phyloP scores from a whole-genome alignment of 1,140 invertebrate genomes.

The Pygmarrhopalites habei region DNA sequence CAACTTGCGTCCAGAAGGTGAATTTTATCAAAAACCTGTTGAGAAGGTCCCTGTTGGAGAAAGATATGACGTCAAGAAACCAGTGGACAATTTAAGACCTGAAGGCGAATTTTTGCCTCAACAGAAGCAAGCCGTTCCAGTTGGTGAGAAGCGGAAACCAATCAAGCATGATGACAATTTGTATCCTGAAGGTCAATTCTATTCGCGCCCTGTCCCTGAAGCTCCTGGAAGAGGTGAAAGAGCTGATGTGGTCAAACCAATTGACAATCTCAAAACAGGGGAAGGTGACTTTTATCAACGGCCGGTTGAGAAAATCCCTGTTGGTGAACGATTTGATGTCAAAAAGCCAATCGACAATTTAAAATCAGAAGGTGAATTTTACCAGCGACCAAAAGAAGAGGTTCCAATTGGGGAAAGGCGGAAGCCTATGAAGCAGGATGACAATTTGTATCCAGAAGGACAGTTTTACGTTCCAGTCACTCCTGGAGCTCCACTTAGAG shows the following conservation, averaged over 20 bases:
- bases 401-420: constrained; percentile 45
- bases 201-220: constrained; percentile 36
- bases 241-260: constrained; percentile 50
- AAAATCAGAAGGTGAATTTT: constrained; percentile 9
- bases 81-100: too few relatives aligned
- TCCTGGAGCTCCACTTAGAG: constrained; percentile 39
- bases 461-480: constrained; percentile 42
- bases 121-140: constrained; percentile 51
- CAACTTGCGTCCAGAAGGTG: too few relatives aligned
- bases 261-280: constrained; percentile 47
- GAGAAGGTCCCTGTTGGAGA: constrained; percentile 27
- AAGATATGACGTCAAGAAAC: constrained; percentile 4
- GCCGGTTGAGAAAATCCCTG: neutral
- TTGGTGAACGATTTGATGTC: constrained; percentile 42
- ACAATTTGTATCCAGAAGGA: constrained; percentile 54
- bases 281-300: constrained; percentile 49
- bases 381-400: constrained; percentile 11
- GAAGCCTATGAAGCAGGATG: constrained; percentile 48
- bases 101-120: constrained; percentile 28
- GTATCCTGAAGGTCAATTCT: constrained; percentile 40
- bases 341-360: constrained; percentile 49
- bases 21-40: too few relatives aligned
- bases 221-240: constrained; percentile 48
- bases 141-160: constrained; percentile 24
- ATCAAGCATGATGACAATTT: constrained; percentile 40